A percentile compares a stretch with the other conserved stretches of the same genome.
phyloP scores from a whole-genome alignment of 1,140 invertebrate species.

The Drosophila obscura region DNA sequence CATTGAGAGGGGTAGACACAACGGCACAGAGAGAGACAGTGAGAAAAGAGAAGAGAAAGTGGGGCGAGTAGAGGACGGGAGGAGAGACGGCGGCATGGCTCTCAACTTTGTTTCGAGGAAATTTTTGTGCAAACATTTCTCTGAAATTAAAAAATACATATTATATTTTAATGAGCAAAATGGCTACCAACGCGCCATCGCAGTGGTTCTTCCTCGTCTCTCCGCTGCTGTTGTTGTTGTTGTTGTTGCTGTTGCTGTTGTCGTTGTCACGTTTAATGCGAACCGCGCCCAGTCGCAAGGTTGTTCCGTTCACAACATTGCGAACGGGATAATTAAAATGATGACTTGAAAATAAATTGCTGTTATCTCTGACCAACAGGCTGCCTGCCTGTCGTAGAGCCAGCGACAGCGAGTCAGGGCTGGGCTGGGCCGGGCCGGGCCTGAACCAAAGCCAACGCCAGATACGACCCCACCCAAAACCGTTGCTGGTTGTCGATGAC shows the following conservation, averaged over 20 bases:
- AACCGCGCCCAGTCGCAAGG: conserved; percentile 72
- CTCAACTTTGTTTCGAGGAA: conserved; percentile 81
- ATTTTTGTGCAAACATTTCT: conserved; percentile 84
- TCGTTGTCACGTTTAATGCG: conserved; percentile 71
- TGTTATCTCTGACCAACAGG: conserved; percentile 83
- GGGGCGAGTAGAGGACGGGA: background rate
- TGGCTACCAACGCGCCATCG: conserved; percentile 49
- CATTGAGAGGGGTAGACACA: background rate
- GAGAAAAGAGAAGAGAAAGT: conserved; percentile 22
- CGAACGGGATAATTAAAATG: conserved; percentile 84
- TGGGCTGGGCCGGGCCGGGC: too few species aligned
- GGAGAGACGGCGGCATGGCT: conserved; percentile 27
- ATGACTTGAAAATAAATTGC: conserved; percentile 84
- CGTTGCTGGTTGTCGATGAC: conserved; percentile 67
- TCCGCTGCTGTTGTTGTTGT: conserved; percentile 7
- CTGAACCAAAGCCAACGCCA: background rate
- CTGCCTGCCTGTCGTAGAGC: conserved; percentile 30
- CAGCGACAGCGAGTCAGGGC: too few species aligned
- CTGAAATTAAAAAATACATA: conserved; percentile 84
- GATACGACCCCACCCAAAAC: conserved; percentile 40
- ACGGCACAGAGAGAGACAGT: conserved; percentile 1
- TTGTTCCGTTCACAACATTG: conserved; percentile 55
- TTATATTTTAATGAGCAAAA: conserved; percentile 84
- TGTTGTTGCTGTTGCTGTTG: conserved; percentile 29
- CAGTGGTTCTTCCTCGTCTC: too few species aligned